Conservation (phyloP, 2,888 invertebrate genomes). For the Pelosia muscerda region DNA sequence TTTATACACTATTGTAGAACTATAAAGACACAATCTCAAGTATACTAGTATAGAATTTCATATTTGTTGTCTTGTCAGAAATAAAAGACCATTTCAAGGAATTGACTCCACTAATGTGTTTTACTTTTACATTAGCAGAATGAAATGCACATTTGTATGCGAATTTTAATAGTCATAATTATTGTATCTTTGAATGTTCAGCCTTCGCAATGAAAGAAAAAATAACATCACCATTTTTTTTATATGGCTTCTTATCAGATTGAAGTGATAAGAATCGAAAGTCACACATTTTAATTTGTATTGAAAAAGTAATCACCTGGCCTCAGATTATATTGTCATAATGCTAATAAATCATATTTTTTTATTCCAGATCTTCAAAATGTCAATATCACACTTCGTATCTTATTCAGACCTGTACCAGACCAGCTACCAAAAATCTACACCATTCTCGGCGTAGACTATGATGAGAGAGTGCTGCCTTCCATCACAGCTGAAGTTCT, state of each 20-base stretch:
- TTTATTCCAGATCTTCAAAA: slow-evolving; percentile 96
- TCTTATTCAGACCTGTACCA: slow-evolving; percentile 98
- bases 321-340: not conserved
- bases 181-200: not conserved
- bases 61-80: too few species aligned
- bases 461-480: slow-evolving; percentile 99
- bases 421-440: slow-evolving; percentile 97
- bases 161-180: too few species aligned
- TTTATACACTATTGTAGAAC: too few species aligned
- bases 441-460: slow-evolving; percentile 98
- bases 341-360: not conserved
- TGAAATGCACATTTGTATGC: too few species aligned
- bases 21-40: too few species aligned
- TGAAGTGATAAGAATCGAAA: not conserved
- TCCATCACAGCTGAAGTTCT: slow-evolving; percentile 99
- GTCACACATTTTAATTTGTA: too few species aligned
- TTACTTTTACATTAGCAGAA: too few species aligned
- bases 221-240: not conserved
- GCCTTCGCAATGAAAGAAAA: not conserved
- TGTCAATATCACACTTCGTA: slow-evolving; percentile 99
- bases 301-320: not conserved
- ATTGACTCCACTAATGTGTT: too few species aligned
- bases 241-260: not conserved
- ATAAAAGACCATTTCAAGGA: too few species aligned
- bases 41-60: too few species aligned